Evolutionary conservation across 2,797 vertebrate genomes (phyloP).

Genomic region (Steatocranus sp.): DNA sequence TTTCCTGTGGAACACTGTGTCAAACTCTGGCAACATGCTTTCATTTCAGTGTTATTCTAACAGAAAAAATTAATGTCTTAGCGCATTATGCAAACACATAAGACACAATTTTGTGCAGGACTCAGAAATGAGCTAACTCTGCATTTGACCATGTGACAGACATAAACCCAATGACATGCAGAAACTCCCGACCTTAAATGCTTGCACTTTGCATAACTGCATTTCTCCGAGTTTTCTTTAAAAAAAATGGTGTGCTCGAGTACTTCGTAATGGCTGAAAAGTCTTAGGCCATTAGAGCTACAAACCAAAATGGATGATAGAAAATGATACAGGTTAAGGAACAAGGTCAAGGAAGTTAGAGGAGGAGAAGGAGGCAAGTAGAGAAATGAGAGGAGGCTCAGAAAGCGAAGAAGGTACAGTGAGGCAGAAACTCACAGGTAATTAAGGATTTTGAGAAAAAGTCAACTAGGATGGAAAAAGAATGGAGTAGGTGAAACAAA

Average conservation of each 20-base stretch:
- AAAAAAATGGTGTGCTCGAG: background rate
- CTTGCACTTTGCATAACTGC: background rate
- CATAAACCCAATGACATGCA: background rate
- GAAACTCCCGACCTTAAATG: background rate
- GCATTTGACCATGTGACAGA: background rate
- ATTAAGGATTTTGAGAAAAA: slow-evolving; percentile 33
- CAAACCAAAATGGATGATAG: slow-evolving; percentile 24
- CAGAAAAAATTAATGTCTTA: background rate
- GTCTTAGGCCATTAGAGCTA: slow-evolving; percentile 6
- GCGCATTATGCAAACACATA: background rate
- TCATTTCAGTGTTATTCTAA: background rate
- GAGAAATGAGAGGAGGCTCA: slow-evolving; percentile 37
- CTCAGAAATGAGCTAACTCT: background rate
- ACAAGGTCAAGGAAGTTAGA: slow-evolving; percentile 27
- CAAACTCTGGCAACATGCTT: background rate
- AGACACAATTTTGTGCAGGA: background rate
- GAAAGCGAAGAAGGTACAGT: slow-evolving; percentile 34
- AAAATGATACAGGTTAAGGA: slow-evolving; percentile 43
- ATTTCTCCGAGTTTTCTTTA: background rate
- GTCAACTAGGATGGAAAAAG: slow-evolving; percentile 6
- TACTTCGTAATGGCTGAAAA: slow-evolving; percentile 4
- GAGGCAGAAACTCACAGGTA: slow-evolving; percentile 43
- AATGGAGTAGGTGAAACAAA: background rate
- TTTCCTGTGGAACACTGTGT: background rate
- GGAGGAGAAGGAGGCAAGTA: slow-evolving; percentile 2